Conservation (phyloP, 2,888 invertebrate genomes). For the Chydorus sphaericus region DNA sequence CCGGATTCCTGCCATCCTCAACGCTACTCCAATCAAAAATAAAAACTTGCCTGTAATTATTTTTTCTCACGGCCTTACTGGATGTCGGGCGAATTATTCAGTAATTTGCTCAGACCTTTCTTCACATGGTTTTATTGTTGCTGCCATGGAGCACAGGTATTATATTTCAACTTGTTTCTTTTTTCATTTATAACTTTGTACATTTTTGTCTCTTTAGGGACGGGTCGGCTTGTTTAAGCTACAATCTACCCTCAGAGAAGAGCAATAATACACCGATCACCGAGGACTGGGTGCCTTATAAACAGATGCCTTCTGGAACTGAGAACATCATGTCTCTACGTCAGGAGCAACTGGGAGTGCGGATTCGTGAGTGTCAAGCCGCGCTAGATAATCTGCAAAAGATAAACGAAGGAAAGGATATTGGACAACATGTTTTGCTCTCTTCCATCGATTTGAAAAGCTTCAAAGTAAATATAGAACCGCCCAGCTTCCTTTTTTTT, state of each 20-base stretch:
- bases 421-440: constrained; percentile 29
- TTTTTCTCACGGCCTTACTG: constrained; percentile 49
- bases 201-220: constrained; percentile 11
- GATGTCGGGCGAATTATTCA: constrained; percentile 43
- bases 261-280: no score
- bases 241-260: no score
- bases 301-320: neutral
- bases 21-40: constrained; percentile 28
- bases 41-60: constrained; percentile 38
- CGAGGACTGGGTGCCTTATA: constrained; percentile 12
- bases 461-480: no score
- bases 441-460: constrained; percentile 27
- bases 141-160: constrained; percentile 47
- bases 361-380: constrained; percentile 37
- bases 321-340: neutral
- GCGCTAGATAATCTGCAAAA: constrained; percentile 35
- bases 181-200: neutral
- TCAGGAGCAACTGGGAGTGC: constrained; percentile 31
- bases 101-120: constrained; percentile 45
- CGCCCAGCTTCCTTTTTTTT: no score
- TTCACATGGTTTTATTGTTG: constrained; percentile 47
- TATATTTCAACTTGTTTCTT: neutral
- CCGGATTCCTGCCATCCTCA: constrained; percentile 38
- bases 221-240: constrained; percentile 16
- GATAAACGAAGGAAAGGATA: constrained; percentile 32